Base-by-base conservation (phyloP, 2,113 vertebrate species). In the Rhinolophus sinicus region DNA sequence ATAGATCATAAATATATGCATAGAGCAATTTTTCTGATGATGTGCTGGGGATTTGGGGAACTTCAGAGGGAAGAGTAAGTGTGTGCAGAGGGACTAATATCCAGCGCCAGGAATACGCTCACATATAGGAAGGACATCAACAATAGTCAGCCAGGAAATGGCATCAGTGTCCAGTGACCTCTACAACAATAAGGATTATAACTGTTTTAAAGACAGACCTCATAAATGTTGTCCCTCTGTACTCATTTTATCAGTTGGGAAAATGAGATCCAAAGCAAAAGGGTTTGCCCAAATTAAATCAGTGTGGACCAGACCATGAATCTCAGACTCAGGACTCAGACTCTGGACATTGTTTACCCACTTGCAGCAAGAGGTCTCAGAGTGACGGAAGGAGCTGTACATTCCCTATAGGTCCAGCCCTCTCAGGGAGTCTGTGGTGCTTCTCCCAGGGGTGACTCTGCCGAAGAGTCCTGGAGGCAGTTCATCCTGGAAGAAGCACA, bases 1-100 rank as follows among this genome's bases (percentile, higher is more conserved):
- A 94, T 87, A 88, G 77, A 89, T 96, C 91, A 97, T 97, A 96
- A 96, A 95, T 91, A 81, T 93, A 93, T 91, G 67, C 86, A 94
- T 24, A 82, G n/a, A 89, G 35, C 26, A 94, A 76, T 88, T 96
- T 76, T 92, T 38, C 14, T 80, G 75, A 87, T 85, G n/a, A 93
- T 83, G 35, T 80, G 44, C 86, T 89, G 6, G 10, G 92, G 50
- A 95, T 67, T 67, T 85, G 24, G 44, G 38, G 16, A 85, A 82
- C 84, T 81, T 92, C 28, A 11, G 69, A 90, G 14, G 33, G 26
- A 84, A 60, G 24, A 96, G 5, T 0, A 3, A 65, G 4, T 54
- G 11, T 56, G 33, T 62, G 47, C 60, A 93, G 15, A 80, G 12
- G 56, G 54, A 96, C 26, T 65, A 18, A 87, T n/a, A n/a, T 50